Percentiles rank a stretch among this genome's conserved stretches.
Evolutionary conservation across 2,113 vertebrate genomes (phyloP).

Genomic region (Misgurnus mizolepis): DNA sequence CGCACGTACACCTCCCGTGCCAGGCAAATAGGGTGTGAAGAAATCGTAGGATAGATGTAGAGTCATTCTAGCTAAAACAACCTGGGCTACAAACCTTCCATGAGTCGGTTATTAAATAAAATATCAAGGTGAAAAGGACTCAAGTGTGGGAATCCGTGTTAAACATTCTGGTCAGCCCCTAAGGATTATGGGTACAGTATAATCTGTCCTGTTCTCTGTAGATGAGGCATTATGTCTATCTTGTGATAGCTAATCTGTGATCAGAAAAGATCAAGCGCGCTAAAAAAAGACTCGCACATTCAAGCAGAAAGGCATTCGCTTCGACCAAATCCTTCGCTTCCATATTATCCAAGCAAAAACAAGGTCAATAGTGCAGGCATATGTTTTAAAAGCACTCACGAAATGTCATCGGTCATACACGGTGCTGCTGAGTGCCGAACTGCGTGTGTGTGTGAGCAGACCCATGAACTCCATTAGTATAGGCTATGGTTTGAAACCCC

Average conservation of each 20-base stretch:
- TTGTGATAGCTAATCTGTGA: constrained; percentile 62
- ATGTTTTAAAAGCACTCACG: constrained; percentile 50
- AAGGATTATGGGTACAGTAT: constrained; percentile 37
- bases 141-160: neutral
- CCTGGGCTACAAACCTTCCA: neutral
- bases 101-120: neutral
- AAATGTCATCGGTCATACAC: constrained; percentile 42
- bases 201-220: constrained; percentile 57
- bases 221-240: constrained; percentile 59
- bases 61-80: neutral
- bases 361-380: constrained; percentile 44
- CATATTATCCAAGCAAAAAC: constrained; percentile 44
- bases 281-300: constrained; percentile 54
- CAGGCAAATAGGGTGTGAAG: constrained; percentile 22
- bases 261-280: constrained; percentile 60
- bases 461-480: constrained; percentile 51
- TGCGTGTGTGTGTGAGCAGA: constrained; percentile 26
- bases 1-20: constrained; percentile 35
- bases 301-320: neutral
- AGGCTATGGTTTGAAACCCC: constrained; percentile 44
- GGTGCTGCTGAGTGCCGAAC: constrained; percentile 18
- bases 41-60: neutral
- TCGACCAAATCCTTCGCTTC: constrained; percentile 35
- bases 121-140: neutral
- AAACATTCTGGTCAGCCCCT: constrained; percentile 6